These are phyloP conservation scores for Hesperia comma DNA, from an alignment of 2,888 invertebrate species.

Conservation along the genomic window DNA sequence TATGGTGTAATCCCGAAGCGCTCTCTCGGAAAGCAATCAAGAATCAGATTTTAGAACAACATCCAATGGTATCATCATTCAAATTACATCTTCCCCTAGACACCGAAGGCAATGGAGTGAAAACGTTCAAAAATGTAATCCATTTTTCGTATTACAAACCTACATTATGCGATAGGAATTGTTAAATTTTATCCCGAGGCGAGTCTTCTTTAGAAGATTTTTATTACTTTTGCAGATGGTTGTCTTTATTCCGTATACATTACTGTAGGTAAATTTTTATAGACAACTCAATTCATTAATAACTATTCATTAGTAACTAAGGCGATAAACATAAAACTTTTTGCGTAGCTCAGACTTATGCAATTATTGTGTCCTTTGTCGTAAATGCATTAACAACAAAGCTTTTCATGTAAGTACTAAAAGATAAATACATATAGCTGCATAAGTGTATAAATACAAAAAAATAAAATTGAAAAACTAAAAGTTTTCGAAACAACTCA, in stretches of 20 bases:
- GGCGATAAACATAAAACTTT: no score
- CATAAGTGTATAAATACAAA: no score
- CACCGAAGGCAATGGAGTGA: constrained; percentile 65
- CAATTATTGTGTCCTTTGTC: no score
- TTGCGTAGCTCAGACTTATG: no score
- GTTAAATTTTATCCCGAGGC: constrained; percentile 48
- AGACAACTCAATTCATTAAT: no score
- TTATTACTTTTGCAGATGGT: constrained; percentile 14
- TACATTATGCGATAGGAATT: constrained; percentile 55
- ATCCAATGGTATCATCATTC: constrained; percentile 60
- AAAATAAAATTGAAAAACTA: no score
- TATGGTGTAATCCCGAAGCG: constrained; percentile 10
- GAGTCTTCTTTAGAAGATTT: constrained; percentile 7
- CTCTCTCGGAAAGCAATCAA: constrained; percentile 25
- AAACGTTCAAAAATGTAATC: constrained; percentile 75
- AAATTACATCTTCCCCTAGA: constrained; percentile 62
- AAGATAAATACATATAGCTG: no score
- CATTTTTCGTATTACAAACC: constrained; percentile 59
- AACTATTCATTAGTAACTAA: no score
- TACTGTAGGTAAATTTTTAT: no score
- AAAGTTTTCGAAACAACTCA: no score
- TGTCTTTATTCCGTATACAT: not conserved
- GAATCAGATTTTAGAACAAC: constrained; percentile 26
- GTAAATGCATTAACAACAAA: no score
- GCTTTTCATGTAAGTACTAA: no score